These are phyloP conservation scores for Drosophila yakuba DNA, from an alignment of 1,140 invertebrate species.

Conservation along the genomic window DNA sequence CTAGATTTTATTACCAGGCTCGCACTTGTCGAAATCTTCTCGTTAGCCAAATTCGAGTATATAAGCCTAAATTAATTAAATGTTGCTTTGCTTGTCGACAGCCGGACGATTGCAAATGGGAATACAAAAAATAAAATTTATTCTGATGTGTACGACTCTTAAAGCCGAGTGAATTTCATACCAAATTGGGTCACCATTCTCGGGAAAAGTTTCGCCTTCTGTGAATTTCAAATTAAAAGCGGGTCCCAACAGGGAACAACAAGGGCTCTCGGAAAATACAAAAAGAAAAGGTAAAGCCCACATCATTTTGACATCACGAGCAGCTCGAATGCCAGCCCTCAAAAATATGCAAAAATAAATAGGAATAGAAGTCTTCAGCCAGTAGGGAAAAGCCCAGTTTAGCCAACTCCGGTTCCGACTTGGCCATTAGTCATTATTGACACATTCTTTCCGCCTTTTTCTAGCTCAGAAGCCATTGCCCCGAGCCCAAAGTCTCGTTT, in stretches of 20 bases:
- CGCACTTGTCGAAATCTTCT: slow-evolving; percentile 13
- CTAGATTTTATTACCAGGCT: slow-evolving; percentile 5
- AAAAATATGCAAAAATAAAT: slow-evolving; percentile 72
- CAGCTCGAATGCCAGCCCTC: slow-evolving; percentile 20
- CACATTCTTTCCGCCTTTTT: slow-evolving; percentile 78
- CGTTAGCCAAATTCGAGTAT: slow-evolving; percentile 20
- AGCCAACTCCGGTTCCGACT: slow-evolving; percentile 21
- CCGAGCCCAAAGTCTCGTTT: slow-evolving; percentile 19
- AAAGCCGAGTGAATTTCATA: slow-evolving; percentile 47
- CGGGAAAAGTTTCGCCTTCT: slow-evolving; percentile 19
- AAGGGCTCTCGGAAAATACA: slow-evolving; percentile 12
- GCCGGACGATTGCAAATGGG: slow-evolving; percentile 20
- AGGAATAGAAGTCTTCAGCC: slow-evolving; percentile 36
- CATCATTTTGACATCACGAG: slow-evolving; percentile 67
- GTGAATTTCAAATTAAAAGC: slow-evolving; percentile 62
- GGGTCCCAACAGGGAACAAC: slow-evolving; percentile 40
- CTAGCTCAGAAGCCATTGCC: slow-evolving; percentile 24
- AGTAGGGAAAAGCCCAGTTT: slow-evolving; percentile 21
- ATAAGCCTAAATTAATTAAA: slow-evolving; percentile 69
- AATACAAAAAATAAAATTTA: slow-evolving; percentile 17
- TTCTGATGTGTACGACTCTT: slow-evolving; percentile 34
- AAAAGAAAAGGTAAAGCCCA: slow-evolving; percentile 38
- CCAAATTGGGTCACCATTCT: slow-evolving; percentile 32
- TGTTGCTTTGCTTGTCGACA: slow-evolving; percentile 15
- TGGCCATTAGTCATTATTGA: slow-evolving; percentile 82